Evolutionary conservation across 2,113 vertebrate species (phyloP), one percentile per base, ranked within the genome.

Genomic region (Boulengeromyrus knoepffleri): DNA sequence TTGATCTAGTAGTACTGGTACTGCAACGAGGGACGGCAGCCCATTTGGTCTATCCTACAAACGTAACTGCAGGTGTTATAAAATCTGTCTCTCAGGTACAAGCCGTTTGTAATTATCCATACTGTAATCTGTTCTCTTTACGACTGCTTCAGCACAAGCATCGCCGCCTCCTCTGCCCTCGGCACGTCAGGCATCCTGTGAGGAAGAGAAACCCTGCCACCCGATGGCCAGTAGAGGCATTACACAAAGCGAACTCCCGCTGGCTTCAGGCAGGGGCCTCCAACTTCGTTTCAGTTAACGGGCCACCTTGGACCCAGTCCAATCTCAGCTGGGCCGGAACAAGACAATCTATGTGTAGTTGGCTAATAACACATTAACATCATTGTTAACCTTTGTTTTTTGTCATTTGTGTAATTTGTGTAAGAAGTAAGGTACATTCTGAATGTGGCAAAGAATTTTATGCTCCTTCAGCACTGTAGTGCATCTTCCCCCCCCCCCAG

Each of bases 41-140:
- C 9, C 1, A 10, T 70, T 70, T 1, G 10, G 62, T 70, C 27
- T 1, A 31, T 70, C 62, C n/a, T 13, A 31, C 98, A 97, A 95
- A 97, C 97, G 92, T 99, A 97, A 9, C 98, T 98, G 89, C 98
- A 99, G 92, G 99, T 98, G 92, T 99, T 98, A 94, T 99, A 99
- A 96, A 99, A 99, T 95, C 94, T 99, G 98, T 89, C 97, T 96
- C 86, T 98, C 99, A 92, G 47, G 87, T 91, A 89, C 91, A 92
- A 92, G 94, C 19, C 19, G 24, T 27, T 15, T 49, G 47, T 86
- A 49, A 86, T 86, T 86, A 86, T 50, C 46, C 85, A 86, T 31
- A 47, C 24, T 47, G 10, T 83, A 21, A 70, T 70, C 62, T 83
- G 77, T 21, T 45, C 39, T 17, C 39, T 86, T 50, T n/a, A 86